Conservation (phyloP, 2,888 invertebrate species). For the Arctia plantaginis region DNA sequence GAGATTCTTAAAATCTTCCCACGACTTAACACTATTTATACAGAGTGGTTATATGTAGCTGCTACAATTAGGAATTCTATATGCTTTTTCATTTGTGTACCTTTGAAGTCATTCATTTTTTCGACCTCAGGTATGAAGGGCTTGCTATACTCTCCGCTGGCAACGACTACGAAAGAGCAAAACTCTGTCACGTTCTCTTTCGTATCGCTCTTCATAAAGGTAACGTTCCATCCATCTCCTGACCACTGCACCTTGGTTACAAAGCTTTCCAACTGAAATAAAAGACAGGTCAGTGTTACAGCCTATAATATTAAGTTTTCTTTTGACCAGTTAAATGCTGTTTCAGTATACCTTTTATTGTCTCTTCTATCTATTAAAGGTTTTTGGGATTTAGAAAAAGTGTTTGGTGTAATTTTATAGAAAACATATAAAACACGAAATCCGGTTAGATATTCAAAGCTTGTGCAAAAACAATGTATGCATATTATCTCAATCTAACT, state of each 20-base stretch:
- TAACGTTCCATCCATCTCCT: conserved; percentile 80
- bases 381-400: too few relatives aligned
- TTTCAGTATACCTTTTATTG: too few relatives aligned
- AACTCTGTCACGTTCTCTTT: conserved; percentile 70
- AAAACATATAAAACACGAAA: too few relatives aligned
- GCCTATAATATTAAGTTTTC: background rate
- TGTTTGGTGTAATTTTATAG: too few relatives aligned
- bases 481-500: too few relatives aligned
- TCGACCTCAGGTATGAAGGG: conserved; percentile 68
- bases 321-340: background rate
- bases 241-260: conserved; percentile 79
- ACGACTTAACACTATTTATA: background rate
- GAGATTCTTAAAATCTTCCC: too few relatives aligned
- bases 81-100: conserved; percentile 48
- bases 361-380: too few relatives aligned
- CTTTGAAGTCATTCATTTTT: conserved; percentile 71
- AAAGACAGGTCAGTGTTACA: background rate
- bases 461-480: too few relatives aligned
- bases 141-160: conserved; percentile 87
- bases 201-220: conserved; percentile 75
- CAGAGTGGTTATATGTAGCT: background rate
- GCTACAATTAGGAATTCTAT: background rate
- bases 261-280: conserved; percentile 76
- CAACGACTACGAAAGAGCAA: conserved; percentile 89
- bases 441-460: too few relatives aligned